Evolutionary conservation across 2,113 vertebrate genomes (phyloP), one percentile per base, ranked within the genome.

Genomic region (Furnarius figulus): DNA sequence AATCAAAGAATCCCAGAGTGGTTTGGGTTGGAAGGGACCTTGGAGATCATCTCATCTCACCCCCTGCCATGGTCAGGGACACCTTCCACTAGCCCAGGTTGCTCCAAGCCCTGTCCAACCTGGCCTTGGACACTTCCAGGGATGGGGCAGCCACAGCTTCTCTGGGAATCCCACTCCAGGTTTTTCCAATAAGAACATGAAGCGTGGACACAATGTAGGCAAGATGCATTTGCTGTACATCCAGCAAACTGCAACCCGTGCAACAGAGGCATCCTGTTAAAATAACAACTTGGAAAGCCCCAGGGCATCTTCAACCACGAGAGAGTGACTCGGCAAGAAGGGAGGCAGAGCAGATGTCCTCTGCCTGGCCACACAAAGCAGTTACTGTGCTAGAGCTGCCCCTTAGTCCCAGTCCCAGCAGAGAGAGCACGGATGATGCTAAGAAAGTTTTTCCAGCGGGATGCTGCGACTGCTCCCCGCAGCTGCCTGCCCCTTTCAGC

Each of bases 271-370:
- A 13, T 33, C 3, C 22, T 28, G 73, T 92, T 82, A 67, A 82
- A 97, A 75, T n/a, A 95, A 87, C 90, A 61, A 59, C 70, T 13
- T 0, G 78, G 94, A 91, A 88, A 95, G 92, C 92, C 87, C 94
- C 94, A 7, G 92, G 81, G 77, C 90, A 87, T 37, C 44, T 63
- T 37, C 39, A 10, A 24, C 14, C 52, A 10, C 27, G 42, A 40
- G 47, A 46, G 52, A 40, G 90, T 59, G 92, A 94, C 77, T 42
- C n/a, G 89, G 92, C 87, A 75, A 87, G 66, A 30, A 75, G 89
- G 35, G 70, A 85, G 72, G 73, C 72, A 61, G 47, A 83, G 91
- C 91, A 89, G 73, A 91, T 87, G 91, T 39, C 61, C 81, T n/a
- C 61, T 47, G 80, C 76, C 17, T 5, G 76, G 87, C 59, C 2